These are phyloP conservation scores for Eumaeus atala DNA, from an alignment of 1,140 invertebrate genomes.

Conservation along the genomic window DNA sequence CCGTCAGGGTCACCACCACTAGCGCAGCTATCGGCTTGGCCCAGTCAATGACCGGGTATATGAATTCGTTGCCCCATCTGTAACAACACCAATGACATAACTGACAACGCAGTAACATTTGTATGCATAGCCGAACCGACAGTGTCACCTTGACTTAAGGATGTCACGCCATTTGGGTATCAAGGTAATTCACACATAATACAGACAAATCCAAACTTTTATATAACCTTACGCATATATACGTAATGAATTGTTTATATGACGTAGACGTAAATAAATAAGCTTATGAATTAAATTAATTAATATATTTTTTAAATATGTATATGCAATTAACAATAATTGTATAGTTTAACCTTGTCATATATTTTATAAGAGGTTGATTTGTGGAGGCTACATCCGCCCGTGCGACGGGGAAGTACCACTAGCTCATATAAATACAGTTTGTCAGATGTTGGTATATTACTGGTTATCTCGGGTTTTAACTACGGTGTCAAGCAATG, in stretches of 20 bases:
- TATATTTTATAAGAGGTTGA: too few relatives aligned
- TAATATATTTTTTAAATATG: too few relatives aligned
- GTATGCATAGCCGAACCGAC: conserved; percentile 14
- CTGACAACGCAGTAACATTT: conserved; percentile 14
- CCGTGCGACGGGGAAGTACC: too few relatives aligned
- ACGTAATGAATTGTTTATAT: too few relatives aligned
- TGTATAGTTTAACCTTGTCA: too few relatives aligned
- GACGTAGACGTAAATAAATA: background rate
- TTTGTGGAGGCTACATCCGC: too few relatives aligned
- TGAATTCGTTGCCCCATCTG: conserved; percentile 69
- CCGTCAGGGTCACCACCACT: conserved; percentile 53
- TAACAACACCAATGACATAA: conserved; percentile 22
- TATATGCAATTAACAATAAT: too few relatives aligned
- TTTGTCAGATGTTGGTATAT: too few relatives aligned
- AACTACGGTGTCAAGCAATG: too few relatives aligned
- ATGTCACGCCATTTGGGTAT: conserved; percentile 8
- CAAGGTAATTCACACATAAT: conserved; percentile 4
- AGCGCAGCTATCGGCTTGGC: conserved; percentile 53
- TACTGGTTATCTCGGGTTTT: too few relatives aligned
- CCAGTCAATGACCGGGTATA: conserved; percentile 85
- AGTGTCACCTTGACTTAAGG: conserved; percentile 21
- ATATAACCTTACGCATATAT: background rate
- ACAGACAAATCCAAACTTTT: background rate
- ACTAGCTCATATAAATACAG: too few relatives aligned
- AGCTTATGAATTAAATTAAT: background rate